Evolutionary conservation across 2,888 invertebrate genomes (phyloP).

Genomic region (Lampropteryx suffumata): DNA sequence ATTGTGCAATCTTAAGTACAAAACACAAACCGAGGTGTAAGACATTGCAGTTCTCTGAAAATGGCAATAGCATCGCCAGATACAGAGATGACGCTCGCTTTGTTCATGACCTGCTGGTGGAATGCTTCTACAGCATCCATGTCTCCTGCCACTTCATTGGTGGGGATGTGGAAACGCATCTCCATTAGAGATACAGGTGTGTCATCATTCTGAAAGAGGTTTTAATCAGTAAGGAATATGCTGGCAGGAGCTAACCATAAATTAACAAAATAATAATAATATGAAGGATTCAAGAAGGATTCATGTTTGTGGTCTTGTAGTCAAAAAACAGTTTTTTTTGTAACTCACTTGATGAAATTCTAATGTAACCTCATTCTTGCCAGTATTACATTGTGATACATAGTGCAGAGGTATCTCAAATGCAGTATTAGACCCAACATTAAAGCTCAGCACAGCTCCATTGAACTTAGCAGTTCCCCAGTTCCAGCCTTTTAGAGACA

Average conservation of each 20-base stretch:
- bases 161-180: slow-evolving; percentile 98
- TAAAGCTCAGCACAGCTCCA: slow-evolving; percentile 93
- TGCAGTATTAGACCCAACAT: slow-evolving; percentile 91
- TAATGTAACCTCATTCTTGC: slow-evolving; percentile 98
- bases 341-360: slow-evolving; percentile 95
- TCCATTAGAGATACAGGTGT: slow-evolving; percentile 98
- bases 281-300: too few relatives aligned
- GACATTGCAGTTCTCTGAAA: slow-evolving; percentile 97
- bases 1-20: too few relatives aligned
- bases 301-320: too few relatives aligned
- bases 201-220: slow-evolving; percentile 93
- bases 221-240: not conserved
- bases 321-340: too few relatives aligned
- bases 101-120: slow-evolving; percentile 97
- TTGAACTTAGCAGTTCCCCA: slow-evolving; percentile 98
- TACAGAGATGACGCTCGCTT: slow-evolving; percentile 98
- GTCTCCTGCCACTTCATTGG: slow-evolving; percentile 92
- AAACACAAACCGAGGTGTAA: slow-evolving; percentile 93
- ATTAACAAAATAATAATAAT: too few relatives aligned
- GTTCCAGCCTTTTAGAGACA: slow-evolving; percentile 99
- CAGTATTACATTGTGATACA: slow-evolving; percentile 97
- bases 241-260: too few relatives aligned
- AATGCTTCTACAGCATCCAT: slow-evolving; percentile 98
- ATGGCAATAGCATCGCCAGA: slow-evolving; percentile 99
- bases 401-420: slow-evolving; percentile 98